Evolutionary conservation across 2,888 invertebrate genomes (phyloP).

Genomic region (Apoderus coryli): DNA sequence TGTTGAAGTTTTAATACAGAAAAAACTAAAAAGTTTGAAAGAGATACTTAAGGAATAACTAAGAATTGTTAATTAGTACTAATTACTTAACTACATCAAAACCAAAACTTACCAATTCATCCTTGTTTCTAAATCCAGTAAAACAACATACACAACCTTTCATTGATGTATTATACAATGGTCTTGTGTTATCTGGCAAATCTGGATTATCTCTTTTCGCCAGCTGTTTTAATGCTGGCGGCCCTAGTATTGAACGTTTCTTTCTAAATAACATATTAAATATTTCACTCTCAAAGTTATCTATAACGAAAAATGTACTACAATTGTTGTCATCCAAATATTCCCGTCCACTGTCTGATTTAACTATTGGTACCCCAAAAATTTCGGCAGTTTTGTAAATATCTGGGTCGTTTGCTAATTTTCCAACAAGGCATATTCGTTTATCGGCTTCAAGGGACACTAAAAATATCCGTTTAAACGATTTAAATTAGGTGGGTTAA

Average conservation of each 20-base stretch:
- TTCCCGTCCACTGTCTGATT: slow-evolving; percentile 46
- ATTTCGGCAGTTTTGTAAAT: slow-evolving; percentile 42
- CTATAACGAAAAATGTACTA: slow-evolving; percentile 57
- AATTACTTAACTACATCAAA: too few species aligned
- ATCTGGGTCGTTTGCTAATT: slow-evolving; percentile 37
- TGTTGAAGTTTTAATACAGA: too few species aligned
- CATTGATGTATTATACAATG: slow-evolving; percentile 81
- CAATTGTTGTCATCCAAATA: slow-evolving; percentile 41
- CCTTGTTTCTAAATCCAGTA: slow-evolving; percentile 80
- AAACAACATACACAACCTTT: slow-evolving; percentile 79
- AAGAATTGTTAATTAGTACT: too few species aligned
- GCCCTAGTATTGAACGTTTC: slow-evolving; percentile 62
- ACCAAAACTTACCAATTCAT: slow-evolving; percentile 68
- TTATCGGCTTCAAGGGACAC: slow-evolving; percentile 11
- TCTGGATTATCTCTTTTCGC: slow-evolving; percentile 55
- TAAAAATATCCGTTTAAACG: slow-evolving; percentile 8
- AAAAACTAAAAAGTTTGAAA: too few species aligned
- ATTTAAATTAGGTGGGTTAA: background rate
- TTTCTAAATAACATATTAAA: slow-evolving; percentile 52
- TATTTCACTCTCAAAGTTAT: slow-evolving; percentile 57
- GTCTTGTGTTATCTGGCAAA: slow-evolving; percentile 60
- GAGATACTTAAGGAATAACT: too few species aligned
- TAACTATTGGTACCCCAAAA: slow-evolving; percentile 47
- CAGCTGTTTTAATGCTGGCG: slow-evolving; percentile 64
- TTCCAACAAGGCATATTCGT: slow-evolving; percentile 50